Percentiles rank a stretch among this genome's conserved stretches.
Conservation (phyloP, 2,797 vertebrate genomes). For the Diglossa cyanea region DNA sequence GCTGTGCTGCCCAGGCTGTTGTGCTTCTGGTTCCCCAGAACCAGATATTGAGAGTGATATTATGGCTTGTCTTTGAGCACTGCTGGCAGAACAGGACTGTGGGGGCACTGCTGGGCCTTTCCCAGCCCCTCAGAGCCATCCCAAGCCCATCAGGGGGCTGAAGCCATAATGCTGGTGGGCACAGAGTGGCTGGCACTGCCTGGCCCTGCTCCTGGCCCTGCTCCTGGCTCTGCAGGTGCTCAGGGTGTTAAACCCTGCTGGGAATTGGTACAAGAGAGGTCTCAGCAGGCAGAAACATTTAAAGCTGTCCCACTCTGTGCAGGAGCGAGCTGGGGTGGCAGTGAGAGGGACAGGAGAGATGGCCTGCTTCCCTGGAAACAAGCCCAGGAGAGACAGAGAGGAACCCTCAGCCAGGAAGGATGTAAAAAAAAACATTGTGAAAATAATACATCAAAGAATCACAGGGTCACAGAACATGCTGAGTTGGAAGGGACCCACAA, state of each 20-base stretch:
- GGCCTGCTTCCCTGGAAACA: neutral
- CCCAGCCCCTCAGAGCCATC: neutral
- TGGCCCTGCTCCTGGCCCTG: neutral
- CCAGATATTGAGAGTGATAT: accelerated
- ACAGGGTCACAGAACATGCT: neutral
- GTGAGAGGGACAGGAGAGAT: neutral
- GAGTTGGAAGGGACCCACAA: neutral
- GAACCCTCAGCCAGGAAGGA: neutral
- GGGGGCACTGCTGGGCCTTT: neutral
- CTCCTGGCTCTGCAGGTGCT: neutral
- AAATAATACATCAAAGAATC: neutral
- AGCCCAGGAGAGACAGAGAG: neutral
- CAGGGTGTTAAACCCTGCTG: neutral
- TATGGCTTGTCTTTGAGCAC: neutral
- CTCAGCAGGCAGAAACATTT: neutral
- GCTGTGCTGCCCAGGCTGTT: neutral
- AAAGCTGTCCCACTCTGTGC: neutral
- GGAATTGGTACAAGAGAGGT: neutral
- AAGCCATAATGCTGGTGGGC: neutral
- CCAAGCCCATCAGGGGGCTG: neutral
- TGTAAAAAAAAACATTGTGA: neutral
- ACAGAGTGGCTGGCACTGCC: neutral
- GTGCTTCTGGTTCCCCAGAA: neutral
- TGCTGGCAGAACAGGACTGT: accelerated
- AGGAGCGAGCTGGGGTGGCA: neutral